Evolutionary conservation across 2,888 invertebrate species (phyloP), one percentile per base, ranked within the genome.

Genomic region (Linnaemya tessellans): DNA sequence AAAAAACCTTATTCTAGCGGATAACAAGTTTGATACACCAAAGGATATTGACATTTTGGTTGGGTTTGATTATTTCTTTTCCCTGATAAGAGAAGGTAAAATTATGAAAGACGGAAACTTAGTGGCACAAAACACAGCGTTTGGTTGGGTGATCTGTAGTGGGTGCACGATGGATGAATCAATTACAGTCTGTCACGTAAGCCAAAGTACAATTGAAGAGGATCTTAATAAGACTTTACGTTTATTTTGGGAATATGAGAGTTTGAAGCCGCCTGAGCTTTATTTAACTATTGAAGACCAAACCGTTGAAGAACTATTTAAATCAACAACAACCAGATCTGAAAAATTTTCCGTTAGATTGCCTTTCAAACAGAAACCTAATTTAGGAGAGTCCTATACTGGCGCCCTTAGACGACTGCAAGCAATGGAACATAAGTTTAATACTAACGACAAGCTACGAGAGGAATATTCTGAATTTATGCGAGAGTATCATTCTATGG

Each of bases 341-440:
- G n/a, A n/a, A n/a, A n/a, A n/a, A n/a, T n/a, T n/a, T n/a, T n/a
- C n/a, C n/a, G n/a, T n/a, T n/a, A n/a, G n/a, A n/a, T n/a, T n/a
- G n/a, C n/a, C n/a, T n/a, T n/a, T n/a, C n/a, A n/a, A n/a, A n/a
- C n/a, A n/a, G n/a, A n/a, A n/a, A n/a, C n/a, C n/a, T n/a, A n/a
- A n/a, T n/a, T n/a, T n/a, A n/a, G n/a, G n/a, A n/a, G n/a, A n/a
- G n/a, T n/a, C n/a, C n/a, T n/a, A n/a, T n/a, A n/a, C n/a, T n/a
- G n/a, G 22, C 11, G 82, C 82, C 3, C 22, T 79, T 8, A 81
- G 56, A 22, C 56, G 78, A 11, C 35, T 82, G 13, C 38, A 18
- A 8, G 11, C 80, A 18, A 81, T 85, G 81, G 80, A 84, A n/a
- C 38, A 60, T 51, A 77, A 71, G 60, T 84, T 84, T 67, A 51